These are phyloP conservation scores for Strigamia crassipes DNA, from an alignment of 2,888 invertebrate genomes.

Conservation along the genomic window DNA sequence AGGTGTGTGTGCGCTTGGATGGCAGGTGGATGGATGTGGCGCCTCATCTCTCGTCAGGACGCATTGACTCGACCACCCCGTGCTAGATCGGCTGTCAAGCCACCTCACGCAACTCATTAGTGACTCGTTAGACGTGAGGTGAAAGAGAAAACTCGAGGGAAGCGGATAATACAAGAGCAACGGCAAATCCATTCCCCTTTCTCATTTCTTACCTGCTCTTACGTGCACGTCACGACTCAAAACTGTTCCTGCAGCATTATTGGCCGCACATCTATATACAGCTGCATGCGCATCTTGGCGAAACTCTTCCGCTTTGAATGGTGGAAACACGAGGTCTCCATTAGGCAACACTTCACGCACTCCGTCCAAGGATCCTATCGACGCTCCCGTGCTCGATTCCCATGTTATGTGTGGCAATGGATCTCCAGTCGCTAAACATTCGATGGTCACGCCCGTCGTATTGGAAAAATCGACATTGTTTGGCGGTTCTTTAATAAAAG, in stretches of 20 bases:
- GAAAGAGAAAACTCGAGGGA: slow-evolving; percentile 34
- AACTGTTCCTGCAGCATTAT: slow-evolving; percentile 27
- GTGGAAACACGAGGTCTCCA: slow-evolving; percentile 43
- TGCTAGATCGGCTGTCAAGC: slow-evolving; percentile 28
- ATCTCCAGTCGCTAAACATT: slow-evolving; percentile 27
- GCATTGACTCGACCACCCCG: slow-evolving; percentile 36
- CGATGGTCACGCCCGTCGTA: slow-evolving; percentile 44
- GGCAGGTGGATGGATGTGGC: slow-evolving; percentile 37
- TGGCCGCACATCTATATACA: slow-evolving; percentile 26
- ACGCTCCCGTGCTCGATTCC: not conserved
- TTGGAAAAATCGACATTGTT: slow-evolving; percentile 45
- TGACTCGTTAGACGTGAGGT: slow-evolving; percentile 42
- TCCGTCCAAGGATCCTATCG: not conserved
- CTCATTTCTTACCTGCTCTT: slow-evolving; percentile 46
- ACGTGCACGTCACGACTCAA: slow-evolving; percentile 39
- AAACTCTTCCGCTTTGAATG: slow-evolving; percentile 43
- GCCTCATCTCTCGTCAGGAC: slow-evolving; percentile 33
- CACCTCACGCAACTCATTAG: slow-evolving; percentile 42
- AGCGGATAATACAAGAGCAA: not conserved
- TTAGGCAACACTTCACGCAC: slow-evolving; percentile 35
- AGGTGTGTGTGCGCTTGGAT: not conserved
- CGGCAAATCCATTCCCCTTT: not conserved
- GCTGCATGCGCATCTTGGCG: slow-evolving; percentile 46
- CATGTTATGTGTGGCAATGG: slow-evolving; percentile 33
- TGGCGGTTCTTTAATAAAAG: slow-evolving; percentile 45